Base-by-base conservation (phyloP, 2,888 invertebrate genomes). In the Ectropis crepuscularia region DNA sequence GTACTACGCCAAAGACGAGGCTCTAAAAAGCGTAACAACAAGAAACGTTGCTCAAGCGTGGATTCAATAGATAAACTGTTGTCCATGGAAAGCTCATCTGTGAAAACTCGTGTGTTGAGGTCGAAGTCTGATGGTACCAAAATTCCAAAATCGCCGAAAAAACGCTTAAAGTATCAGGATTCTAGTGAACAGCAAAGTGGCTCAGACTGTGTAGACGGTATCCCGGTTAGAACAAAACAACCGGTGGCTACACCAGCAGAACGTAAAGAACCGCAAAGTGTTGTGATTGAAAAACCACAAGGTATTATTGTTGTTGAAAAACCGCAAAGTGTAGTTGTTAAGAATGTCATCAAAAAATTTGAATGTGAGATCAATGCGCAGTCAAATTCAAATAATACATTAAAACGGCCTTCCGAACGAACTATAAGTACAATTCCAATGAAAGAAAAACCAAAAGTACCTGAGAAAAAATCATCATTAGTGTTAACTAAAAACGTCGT, bases 391-490 rank as follows among this genome's bases (percentile, higher is more conserved):
- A 77, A 53, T 63, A 82, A 77, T 65, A 83, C 87, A 63, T 73
- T 89, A 71, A 93, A 91, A 71, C 90, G 80, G 79, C 86, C 90
- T 73, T 85, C 88, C 63, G 91, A 83, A 65, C 81, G 78, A 77
- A 71, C 68, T 42, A 83, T 82, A 78, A 85, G 74, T 81, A 80
- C 79, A 79, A 76, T 74, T 48, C 76, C 78, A 55, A 43, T 78
- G 61, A 91, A 86, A 85, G 90, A 92, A 80, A 94, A 94, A 89
- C 94, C 94, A 49, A 93, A 93, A 90, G 90, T 94, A 87, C 94
- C 94, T 86, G 94, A 94, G 85, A 94, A 94, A 78, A 94, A 93
- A 83, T 89, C 93, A 71, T 88, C 91, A 72, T 74, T 93, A 87
- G 85, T 90, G 38, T 83, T 93, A 87, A 92, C 93, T 50, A 93